These are phyloP conservation scores for Halcyon badia DNA, from an alignment of 2,797 vertebrate genomes.

Conservation along the genomic window DNA sequence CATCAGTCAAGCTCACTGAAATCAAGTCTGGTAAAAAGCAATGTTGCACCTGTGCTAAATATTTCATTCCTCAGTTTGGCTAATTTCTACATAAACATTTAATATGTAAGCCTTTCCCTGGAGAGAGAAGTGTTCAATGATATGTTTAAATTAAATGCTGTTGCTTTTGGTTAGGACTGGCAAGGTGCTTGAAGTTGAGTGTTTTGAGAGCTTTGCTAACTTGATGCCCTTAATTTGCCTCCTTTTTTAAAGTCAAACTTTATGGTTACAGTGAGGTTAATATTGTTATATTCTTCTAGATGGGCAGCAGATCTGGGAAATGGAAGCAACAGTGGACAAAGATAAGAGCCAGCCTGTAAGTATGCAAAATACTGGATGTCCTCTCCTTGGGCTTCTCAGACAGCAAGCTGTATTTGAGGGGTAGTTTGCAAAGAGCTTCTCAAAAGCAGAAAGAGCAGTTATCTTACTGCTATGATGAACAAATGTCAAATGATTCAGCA, in stretches of 20 bases:
- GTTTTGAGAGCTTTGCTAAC: background rate
- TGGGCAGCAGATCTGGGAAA: conserved; percentile 97
- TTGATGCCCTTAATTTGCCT: background rate
- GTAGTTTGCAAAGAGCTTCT: background rate
- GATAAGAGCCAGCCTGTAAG: conserved; percentile 98
- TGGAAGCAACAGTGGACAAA: conserved; percentile 98
- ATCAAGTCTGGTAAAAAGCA: background rate
- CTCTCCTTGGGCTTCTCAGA: background rate
- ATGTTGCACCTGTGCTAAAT: background rate
- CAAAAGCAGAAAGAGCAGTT: conserved; percentile 15
- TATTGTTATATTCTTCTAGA: conserved; percentile 81
- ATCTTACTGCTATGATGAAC: background rate
- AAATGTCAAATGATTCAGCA: conserved; percentile 22
- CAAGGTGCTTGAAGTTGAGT: conserved; percentile 2
- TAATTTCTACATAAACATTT: conserved; percentile 23
- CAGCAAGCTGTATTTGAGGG: background rate
- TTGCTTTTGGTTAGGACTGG: background rate
- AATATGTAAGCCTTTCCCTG: background rate
- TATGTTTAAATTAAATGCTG: background rate
- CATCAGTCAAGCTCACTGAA: background rate
- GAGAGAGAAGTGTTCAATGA: background rate
- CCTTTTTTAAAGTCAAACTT: background rate
- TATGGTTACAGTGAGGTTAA: background rate
- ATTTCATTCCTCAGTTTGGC: background rate
- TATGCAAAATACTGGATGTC: conserved; percentile 8